Percentiles rank a stretch among this genome's conserved stretches.
Conservation (phyloP, 1,140 invertebrate species). For the Cydia pomonella region DNA sequence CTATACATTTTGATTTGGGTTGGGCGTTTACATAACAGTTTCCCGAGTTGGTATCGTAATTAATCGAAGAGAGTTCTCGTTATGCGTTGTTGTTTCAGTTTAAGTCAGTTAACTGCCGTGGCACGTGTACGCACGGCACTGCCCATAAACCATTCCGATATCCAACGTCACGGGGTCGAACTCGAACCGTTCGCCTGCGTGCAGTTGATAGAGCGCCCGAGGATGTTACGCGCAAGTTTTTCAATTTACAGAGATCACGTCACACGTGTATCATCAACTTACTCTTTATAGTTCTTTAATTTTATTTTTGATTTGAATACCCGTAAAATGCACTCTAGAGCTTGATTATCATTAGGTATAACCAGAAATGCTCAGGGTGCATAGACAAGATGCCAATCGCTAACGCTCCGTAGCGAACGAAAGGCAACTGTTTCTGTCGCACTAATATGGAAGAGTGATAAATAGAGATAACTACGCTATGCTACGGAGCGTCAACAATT, state of each 20-base stretch:
- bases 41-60: neutral
- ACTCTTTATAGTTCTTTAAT: neutral
- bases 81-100: constrained; percentile 3
- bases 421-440: too few species aligned
- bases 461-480: too few species aligned
- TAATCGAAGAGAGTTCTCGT: neutral
- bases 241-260: neutral
- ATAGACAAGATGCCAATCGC: too few species aligned
- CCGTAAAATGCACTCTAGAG: neutral
- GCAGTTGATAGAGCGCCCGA: constrained; percentile 1
- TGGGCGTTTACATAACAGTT: neutral
- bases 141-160: constrained; percentile 66
- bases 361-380: too few species aligned
- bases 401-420: too few species aligned
- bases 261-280: neutral
- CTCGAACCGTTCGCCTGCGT: neutral
- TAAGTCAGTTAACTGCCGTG: constrained; percentile 35
- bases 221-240: constrained; percentile 12
- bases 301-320: neutral
- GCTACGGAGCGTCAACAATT: too few species aligned
- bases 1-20: neutral
- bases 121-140: constrained; percentile 60
- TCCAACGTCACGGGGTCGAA: constrained; percentile 49
- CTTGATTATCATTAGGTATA: neutral
- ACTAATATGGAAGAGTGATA: too few species aligned